A percentile compares a stretch with the other conserved stretches of the same genome.
These are phyloP conservation scores for Sarcophaga rosellei DNA, from an alignment of 2,888 invertebrate genomes.

Conservation along the genomic window DNA sequence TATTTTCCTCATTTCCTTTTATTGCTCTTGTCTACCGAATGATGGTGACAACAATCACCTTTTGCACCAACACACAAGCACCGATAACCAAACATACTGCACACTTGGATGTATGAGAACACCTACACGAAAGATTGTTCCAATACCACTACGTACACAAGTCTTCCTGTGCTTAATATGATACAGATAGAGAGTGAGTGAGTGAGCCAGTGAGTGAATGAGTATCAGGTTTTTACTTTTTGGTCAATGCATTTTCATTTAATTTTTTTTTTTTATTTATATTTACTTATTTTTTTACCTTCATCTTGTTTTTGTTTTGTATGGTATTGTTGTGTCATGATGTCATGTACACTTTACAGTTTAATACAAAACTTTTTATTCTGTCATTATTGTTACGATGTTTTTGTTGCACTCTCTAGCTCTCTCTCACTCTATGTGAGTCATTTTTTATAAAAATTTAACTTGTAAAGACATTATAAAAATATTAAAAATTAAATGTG, in stretches of 20 bases:
- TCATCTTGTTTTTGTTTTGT: neutral
- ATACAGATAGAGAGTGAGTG: too few species aligned
- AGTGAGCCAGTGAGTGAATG: too few species aligned
- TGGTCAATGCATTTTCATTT: constrained; percentile 14
- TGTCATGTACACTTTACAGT: constrained; percentile 57
- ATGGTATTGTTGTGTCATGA: constrained; percentile 45
- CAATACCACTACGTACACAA: neutral
- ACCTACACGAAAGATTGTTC: neutral
- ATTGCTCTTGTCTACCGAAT: constrained; percentile 5
- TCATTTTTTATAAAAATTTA: too few species aligned
- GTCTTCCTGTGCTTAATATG: neutral
- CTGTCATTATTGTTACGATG: neutral
- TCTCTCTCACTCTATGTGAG: too few species aligned
- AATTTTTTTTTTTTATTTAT: too few species aligned
- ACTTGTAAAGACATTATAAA: too few species aligned
- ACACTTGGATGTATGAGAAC: neutral
- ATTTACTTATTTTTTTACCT: neutral
- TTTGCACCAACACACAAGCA: neutral
- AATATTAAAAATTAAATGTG: too few species aligned
- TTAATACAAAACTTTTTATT: constrained; percentile 40
- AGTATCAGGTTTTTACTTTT: neutral
- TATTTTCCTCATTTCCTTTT: neutral
- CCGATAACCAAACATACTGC: neutral
- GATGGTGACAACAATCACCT: constrained; percentile 39
- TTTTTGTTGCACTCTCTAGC: neutral